Evolutionary conservation across 2,888 invertebrate genomes (phyloP).

Genomic region (Harpalus rubripes): DNA sequence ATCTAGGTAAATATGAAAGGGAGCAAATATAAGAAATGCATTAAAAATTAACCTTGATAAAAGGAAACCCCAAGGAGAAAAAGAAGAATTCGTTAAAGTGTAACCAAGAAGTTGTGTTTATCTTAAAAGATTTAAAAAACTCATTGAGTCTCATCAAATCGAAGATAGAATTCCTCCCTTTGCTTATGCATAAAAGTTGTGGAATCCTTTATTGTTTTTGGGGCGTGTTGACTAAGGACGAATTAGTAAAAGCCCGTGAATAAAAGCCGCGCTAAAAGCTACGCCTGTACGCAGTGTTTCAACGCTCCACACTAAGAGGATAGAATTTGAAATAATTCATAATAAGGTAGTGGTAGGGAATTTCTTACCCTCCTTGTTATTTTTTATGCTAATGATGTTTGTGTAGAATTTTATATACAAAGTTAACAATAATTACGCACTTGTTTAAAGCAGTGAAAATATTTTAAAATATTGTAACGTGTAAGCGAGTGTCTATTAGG

Average conservation of each 20-base stretch:
- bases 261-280: neutral
- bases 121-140: too few relatives aligned
- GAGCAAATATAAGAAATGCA: too few relatives aligned
- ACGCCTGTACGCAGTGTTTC: neutral
- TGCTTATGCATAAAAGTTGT: neutral
- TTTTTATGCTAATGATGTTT: constrained; percentile 38
- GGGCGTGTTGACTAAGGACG: neutral
- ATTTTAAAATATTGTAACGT: neutral
- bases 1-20: too few relatives aligned
- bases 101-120: too few relatives aligned
- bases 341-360: constrained; percentile 25
- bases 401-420: constrained; percentile 12
- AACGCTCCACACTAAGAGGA: constrained; percentile 17
- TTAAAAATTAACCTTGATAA: too few relatives aligned
- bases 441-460: neutral
- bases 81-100: too few relatives aligned
- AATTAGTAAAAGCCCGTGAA: neutral
- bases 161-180: neutral
- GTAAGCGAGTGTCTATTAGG: too few relatives aligned
- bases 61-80: too few relatives aligned
- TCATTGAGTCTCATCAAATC: neutral
- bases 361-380: constrained; percentile 8
- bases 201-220: neutral
- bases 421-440: constrained; percentile 9
- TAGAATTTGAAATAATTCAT: constrained; percentile 15